A percentile compares a stretch with the other conserved stretches of the same genome.
Evolutionary conservation across 2,113 vertebrate genomes (phyloP).

Genomic region (Ceyx melanurus): DNA sequence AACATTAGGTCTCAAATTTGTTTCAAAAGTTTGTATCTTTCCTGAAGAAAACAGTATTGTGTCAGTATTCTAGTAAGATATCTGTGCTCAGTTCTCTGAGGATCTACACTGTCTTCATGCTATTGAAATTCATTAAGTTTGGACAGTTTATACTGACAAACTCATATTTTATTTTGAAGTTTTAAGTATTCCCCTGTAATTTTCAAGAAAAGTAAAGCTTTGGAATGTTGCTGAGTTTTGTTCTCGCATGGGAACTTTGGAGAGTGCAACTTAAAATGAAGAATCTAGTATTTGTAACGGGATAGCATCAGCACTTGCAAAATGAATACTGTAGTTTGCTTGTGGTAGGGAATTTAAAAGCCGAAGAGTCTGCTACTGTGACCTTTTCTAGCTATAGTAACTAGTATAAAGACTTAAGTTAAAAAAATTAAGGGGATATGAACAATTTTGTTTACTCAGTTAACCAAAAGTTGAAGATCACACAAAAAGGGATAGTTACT

Average conservation of each 20-base stretch:
- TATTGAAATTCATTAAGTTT: neutral
- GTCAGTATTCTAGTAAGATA: neutral
- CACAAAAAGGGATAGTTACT: neutral
- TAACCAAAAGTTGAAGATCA: neutral
- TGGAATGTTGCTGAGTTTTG: neutral
- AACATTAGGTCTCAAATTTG: neutral
- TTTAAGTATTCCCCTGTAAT: neutral
- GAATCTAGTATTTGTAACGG: neutral
- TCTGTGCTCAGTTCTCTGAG: neutral
- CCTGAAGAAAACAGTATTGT: neutral
- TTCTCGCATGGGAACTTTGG: neutral
- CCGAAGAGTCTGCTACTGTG: neutral
- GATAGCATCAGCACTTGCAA: neutral
- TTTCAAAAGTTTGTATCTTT: neutral
- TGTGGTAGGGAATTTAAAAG: neutral
- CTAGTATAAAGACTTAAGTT: neutral
- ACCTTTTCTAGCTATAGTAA: neutral
- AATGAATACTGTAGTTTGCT: neutral
- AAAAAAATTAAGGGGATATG: neutral
- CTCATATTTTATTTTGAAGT: neutral
- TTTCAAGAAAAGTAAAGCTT: neutral
- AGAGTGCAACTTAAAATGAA: neutral
- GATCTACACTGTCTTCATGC: neutral
- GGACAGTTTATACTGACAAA: neutral
- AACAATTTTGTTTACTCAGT: neutral